These are phyloP conservation scores for Amphipoea lucens DNA, from an alignment of 2,888 invertebrate genomes.

Conservation along the genomic window DNA sequence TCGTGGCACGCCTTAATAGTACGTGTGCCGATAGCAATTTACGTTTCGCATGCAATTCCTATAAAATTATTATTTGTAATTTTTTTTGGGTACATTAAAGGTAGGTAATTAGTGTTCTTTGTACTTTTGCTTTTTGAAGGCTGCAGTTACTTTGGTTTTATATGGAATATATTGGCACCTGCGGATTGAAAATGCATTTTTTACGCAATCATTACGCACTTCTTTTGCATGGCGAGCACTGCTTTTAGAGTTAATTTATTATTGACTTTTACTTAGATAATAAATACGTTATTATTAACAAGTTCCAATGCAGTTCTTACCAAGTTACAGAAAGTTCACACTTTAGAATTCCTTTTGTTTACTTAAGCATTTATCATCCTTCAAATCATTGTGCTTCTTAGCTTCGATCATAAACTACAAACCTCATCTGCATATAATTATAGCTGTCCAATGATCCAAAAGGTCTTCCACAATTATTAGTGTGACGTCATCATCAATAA, in stretches of 20 bases:
- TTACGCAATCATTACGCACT: neutral
- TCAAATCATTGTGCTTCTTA: constrained; percentile 7
- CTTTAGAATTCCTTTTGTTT: constrained; percentile 2
- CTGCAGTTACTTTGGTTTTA: constrained; percentile 8
- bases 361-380: constrained; percentile 13
- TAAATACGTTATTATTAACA: neutral
- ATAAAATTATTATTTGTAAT: constrained; percentile 71
- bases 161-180: constrained; percentile 2
- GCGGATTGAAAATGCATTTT: neutral
- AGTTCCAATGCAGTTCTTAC: neutral
- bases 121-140: constrained; percentile 30
- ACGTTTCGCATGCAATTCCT: constrained; percentile 74
- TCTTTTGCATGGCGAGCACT: neutral
- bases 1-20: constrained; percentile 71
- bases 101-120: constrained; percentile 50
- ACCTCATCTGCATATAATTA: constrained; percentile 50
- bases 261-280: neutral
- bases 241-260: neutral
- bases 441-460: constrained; percentile 33
- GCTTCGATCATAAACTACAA: constrained; percentile 13
- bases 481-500: constrained; percentile 54
- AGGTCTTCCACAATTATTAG: constrained; percentile 51
- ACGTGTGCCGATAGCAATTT: constrained; percentile 70
- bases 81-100: constrained; percentile 56
- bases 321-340: neutral